These are phyloP conservation scores for Trogon surrucura DNA, from an alignment of 2,113 vertebrate genomes.

Conservation along the genomic window DNA sequence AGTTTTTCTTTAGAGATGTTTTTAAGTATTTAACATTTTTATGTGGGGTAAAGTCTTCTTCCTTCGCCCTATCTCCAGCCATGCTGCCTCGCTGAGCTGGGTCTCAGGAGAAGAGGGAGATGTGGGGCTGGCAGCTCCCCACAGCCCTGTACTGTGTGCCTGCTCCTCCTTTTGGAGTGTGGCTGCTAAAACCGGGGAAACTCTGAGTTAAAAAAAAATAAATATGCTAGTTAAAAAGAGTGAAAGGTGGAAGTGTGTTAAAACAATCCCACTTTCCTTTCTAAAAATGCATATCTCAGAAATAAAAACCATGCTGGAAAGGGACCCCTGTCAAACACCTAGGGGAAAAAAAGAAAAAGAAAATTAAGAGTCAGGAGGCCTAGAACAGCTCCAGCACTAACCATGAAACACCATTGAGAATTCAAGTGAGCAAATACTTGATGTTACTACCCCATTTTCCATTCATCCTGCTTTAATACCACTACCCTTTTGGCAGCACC, in stretches of 20 bases:
- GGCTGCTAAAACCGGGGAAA: background rate
- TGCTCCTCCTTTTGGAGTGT: background rate
- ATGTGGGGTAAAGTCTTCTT: background rate
- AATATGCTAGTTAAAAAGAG: background rate
- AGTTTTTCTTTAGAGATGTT: background rate
- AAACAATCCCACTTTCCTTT: background rate
- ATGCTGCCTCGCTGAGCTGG: background rate
- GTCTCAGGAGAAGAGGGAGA: background rate
- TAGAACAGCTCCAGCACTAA: background rate
- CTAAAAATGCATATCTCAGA: background rate
- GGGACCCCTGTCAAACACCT: background rate
- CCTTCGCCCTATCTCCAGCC: background rate
- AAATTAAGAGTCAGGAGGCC: background rate
- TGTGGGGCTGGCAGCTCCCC: background rate
- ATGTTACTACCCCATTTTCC: background rate
- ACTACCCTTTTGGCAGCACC: background rate
- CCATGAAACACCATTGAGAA: rapidly evolving
- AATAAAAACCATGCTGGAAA: background rate
- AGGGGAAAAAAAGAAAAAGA: background rate
- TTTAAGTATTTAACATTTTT: background rate
- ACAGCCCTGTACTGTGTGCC: background rate
- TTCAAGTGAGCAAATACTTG: background rate
- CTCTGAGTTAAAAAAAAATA: background rate
- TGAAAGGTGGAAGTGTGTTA: background rate
- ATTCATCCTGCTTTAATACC: background rate